Evolutionary conservation across 2,113 vertebrate genomes (phyloP), one percentile per base, ranked within the genome.

Genomic region (Myotis brandtii): DNA sequence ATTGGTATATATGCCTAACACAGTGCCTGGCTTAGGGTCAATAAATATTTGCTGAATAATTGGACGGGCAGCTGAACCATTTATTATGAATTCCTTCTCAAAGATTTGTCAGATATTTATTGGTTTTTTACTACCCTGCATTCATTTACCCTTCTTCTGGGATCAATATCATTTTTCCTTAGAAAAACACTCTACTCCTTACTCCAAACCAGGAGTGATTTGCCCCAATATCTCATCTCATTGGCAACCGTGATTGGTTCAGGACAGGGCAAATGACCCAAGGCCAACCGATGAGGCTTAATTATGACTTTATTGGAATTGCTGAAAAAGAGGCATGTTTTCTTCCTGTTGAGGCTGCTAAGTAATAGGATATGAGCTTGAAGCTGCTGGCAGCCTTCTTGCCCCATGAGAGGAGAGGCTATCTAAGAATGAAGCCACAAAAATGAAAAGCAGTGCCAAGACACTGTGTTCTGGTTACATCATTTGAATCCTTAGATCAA

Each of bases 391-490:
- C 3, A 84, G 69, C 37, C 62, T 48, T 20, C n/a, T 43, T 86
- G 67, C 43, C 69, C 37, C 50, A 32, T 9, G 4, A 76, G 18
- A 32, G 21, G 20, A 66, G 17, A 84, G 11, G 37, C 20, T 91
- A 16, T 76, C 54, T 69, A 54, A 86, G 66, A 85, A 76, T 9
- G 32, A 92, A 92, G 85, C 9, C 89, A 62, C 30, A 72, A n/a
- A 69, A 62, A 83, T 18, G 30, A 72, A 72, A 69, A 73, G 9
- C 46, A 34, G 30, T 75, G 52, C 13, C 48, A 62, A 84, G 11
- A 96, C 30, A 79, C 4, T 83, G 69, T 75, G 13, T 50, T 91
- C 82, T 92, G 50, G 80, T n/a, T 48, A 32, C 40, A 93, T 66
- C 54, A 54, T 18, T 56, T 66, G 46, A 66, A 87, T 54, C 40